A percentile compares a stretch with the other conserved stretches of the same genome.
Conservation (phyloP, 2,888 invertebrate genomes). For the Hylaea fasciaria region DNA sequence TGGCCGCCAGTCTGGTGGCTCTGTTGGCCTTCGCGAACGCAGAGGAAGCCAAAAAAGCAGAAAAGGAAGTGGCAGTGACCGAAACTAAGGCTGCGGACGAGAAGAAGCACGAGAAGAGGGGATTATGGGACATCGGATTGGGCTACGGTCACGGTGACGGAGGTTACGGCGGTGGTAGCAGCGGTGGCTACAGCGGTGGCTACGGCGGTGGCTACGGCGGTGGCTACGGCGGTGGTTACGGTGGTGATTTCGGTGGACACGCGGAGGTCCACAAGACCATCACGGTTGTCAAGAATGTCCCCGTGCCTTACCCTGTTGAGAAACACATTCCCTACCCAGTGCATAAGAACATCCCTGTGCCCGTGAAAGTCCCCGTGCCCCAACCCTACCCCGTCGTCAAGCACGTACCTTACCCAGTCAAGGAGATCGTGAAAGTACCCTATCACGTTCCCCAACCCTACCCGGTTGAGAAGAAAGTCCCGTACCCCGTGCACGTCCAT, state of each 20-base stretch:
- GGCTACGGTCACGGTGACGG: conserved; percentile 71
- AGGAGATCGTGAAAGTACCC: conserved; percentile 85
- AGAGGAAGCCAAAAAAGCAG: conserved; percentile 85
- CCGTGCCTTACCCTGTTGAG: conserved; percentile 90
- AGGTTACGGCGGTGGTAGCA: conserved; percentile 56
- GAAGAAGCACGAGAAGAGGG: conserved; percentile 91
- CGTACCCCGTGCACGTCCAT: conserved; percentile 82
- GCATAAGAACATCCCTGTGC: conserved; percentile 86
- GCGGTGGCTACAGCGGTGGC: conserved; percentile 56
- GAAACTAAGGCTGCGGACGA: conserved; percentile 84
- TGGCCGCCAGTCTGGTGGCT: conserved; percentile 87
- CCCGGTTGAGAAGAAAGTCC: conserved; percentile 87
- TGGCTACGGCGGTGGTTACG: conserved; percentile 63
- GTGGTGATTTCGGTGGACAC: conserved; percentile 64
- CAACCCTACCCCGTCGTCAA: conserved; percentile 89
- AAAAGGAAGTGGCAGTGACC: conserved; percentile 84
- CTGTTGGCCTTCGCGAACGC: conserved; percentile 85
- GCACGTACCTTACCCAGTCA: conserved; percentile 88
- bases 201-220: conserved; percentile 61
- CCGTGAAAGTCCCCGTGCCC: conserved; percentile 87
- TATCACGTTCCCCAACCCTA: conserved; percentile 88
- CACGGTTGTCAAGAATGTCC: conserved; percentile 90
- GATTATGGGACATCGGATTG: conserved; percentile 85
- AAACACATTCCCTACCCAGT: conserved; percentile 89
- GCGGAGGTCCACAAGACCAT: conserved; percentile 87